Evolutionary conservation across 30 jellyfish, hydroid and myxozoan species (phyloP).

Genomic region (Aurelia sp.): DNA sequence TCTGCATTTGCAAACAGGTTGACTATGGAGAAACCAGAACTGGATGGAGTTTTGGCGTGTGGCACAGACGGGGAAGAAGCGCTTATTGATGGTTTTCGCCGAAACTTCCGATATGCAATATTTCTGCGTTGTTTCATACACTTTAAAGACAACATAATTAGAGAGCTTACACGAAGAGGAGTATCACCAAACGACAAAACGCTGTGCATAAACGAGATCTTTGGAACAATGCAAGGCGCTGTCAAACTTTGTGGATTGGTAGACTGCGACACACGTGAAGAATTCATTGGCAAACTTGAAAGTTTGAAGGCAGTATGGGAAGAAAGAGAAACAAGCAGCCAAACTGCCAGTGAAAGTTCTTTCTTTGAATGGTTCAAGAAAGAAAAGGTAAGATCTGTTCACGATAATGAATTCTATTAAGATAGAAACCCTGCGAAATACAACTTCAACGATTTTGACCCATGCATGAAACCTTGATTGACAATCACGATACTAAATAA

Average conservation of each 20-base stretch:
- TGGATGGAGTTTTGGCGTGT: conserved; percentile 11
- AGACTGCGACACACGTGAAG: conserved; percentile 22
- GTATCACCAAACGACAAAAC: background rate
- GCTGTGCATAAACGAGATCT: conserved; percentile 3
- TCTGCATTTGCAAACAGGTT: background rate
- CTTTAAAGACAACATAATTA: background rate
- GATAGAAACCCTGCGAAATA: too few species aligned
- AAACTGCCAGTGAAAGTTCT: background rate
- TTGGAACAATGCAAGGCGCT: conserved; percentile 4
- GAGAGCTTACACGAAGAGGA: conserved; percentile 5
- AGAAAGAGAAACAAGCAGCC: conserved; percentile 5
- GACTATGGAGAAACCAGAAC: conserved; percentile 6
- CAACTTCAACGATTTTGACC: too few species aligned
- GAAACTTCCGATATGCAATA: conserved; percentile 1
- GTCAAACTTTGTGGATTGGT: conserved; percentile 3
- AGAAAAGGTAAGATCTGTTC: background rate
- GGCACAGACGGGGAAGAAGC: conserved; percentile 34
- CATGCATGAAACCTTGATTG: too few species aligned
- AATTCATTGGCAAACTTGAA: background rate
- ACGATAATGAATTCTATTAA: too few species aligned
- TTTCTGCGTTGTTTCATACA: conserved; percentile 25
- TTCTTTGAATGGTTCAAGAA: conserved; percentile 5
- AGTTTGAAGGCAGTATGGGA: conserved; percentile 5
- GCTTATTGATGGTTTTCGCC: conserved; percentile 1
- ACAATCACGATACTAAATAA: too few species aligned